Evolutionary conservation across 2,113 vertebrate species (phyloP).

Genomic region (Aix galericulata): DNA sequence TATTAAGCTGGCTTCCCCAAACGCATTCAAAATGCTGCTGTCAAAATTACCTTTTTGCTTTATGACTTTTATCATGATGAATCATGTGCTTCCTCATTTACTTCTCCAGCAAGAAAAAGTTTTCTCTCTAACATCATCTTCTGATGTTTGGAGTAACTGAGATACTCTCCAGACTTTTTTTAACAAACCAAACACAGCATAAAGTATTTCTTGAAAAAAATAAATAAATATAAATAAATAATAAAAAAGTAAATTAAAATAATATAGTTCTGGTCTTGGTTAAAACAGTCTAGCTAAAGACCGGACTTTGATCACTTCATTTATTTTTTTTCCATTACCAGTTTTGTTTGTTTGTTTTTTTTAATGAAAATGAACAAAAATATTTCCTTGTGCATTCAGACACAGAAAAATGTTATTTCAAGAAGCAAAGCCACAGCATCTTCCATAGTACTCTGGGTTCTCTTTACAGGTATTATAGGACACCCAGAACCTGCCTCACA

Average conservation of each 20-base stretch:
- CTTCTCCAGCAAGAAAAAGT: background rate
- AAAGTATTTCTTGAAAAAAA: background rate
- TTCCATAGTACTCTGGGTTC: background rate
- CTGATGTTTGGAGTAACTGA: background rate
- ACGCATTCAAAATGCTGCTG: background rate
- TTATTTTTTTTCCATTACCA: background rate
- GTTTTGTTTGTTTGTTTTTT: background rate
- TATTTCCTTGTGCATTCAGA: background rate
- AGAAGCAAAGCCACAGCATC: background rate
- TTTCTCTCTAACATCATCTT: background rate
- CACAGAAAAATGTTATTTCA: background rate
- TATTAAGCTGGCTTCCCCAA: background rate
- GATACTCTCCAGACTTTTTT: background rate
- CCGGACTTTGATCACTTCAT: background rate
- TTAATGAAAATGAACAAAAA: background rate
- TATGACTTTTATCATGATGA: background rate
- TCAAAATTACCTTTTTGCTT: background rate
- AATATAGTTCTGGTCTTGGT: background rate
- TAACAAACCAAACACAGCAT: background rate
- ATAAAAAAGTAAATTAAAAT: background rate
- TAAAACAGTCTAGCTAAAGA: background rate
- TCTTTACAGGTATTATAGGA: background rate
- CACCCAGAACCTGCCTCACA: background rate
- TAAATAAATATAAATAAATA: too few species aligned
- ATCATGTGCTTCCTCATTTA: background rate